phyloP scores from a whole-genome alignment of 2,888 invertebrate species.

The Epiblema foenella region DNA sequence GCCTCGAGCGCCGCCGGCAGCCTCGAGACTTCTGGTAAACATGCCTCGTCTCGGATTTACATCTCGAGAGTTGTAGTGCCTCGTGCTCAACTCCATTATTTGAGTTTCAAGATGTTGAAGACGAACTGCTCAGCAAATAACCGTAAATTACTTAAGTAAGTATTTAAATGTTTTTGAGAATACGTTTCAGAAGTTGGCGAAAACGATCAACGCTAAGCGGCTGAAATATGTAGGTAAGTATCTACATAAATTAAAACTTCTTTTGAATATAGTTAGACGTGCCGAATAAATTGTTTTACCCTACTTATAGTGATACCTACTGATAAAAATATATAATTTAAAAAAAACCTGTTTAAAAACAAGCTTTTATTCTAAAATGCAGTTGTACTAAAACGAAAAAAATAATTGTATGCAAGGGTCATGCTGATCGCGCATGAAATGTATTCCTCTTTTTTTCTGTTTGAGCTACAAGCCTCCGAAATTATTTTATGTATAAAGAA shows the following conservation, averaged over 20 bases:
- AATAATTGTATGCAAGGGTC: too few species aligned
- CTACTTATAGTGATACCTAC: too few species aligned
- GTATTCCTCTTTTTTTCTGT: too few species aligned
- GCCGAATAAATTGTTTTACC: too few species aligned
- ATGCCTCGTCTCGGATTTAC: slow-evolving; percentile 27
- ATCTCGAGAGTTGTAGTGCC: slow-evolving; percentile 22
- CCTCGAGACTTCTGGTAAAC: slow-evolving; percentile 36
- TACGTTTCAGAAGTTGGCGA: not conserved
- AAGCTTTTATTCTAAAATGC: too few species aligned
- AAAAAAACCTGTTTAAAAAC: too few species aligned
- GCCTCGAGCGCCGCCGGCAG: slow-evolving; percentile 30
- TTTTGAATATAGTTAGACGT: not conserved
- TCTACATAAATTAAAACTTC: not conserved
- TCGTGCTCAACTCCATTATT: slow-evolving; percentile 22
- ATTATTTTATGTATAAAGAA: too few species aligned
- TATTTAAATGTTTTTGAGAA: not conserved
- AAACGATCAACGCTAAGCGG: not conserved
- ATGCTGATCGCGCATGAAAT: too few species aligned
- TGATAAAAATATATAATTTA: too few species aligned
- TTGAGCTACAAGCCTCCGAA: too few species aligned
- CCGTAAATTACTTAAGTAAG: not conserved
- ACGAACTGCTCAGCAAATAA: slow-evolving; percentile 2
- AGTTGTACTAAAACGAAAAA: too few species aligned
- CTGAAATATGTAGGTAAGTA: not conserved
- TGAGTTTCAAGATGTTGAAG: slow-evolving; percentile 22